These are phyloP conservation scores for Columba janthina DNA, from an alignment of 2,113 vertebrate genomes.

Conservation along the genomic window DNA sequence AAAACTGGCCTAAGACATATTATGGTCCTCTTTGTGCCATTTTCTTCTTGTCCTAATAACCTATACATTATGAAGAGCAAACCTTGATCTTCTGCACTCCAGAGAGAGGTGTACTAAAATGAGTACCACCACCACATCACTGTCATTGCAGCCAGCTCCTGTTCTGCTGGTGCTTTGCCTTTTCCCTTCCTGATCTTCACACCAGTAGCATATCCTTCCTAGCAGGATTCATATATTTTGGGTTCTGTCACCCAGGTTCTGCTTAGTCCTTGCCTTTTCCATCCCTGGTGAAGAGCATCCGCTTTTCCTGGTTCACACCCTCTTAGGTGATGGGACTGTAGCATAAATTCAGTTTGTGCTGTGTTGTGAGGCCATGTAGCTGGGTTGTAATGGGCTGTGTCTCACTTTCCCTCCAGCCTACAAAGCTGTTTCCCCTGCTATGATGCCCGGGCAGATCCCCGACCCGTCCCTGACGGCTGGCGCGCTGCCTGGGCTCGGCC, in stretches of 20 bases:
- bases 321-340: not conserved
- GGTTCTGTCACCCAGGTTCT: not conserved
- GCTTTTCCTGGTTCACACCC: not conserved
- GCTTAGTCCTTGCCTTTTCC: not conserved
- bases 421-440: conserved; percentile 77
- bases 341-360: not conserved
- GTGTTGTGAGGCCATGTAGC: too few species aligned
- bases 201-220: not conserved
- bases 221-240: not conserved
- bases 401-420: conserved; percentile 49
- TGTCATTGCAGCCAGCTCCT: not conserved
- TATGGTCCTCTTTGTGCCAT: not conserved
- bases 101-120: not conserved
- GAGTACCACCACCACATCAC: not conserved
- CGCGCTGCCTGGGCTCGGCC: conserved; percentile 89
- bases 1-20: not conserved
- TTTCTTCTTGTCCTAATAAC: not conserved
- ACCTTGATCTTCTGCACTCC: not conserved
- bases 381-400: not conserved
- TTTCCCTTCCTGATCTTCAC: not conserved
- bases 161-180: not conserved
- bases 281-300: not conserved
- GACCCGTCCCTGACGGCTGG: conserved; percentile 92
- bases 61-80: not conserved
- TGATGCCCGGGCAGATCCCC: conserved; percentile 97